phyloP scores from a whole-genome alignment of 2,797 vertebrate genomes.

The Centropyge bicolor region DNA sequence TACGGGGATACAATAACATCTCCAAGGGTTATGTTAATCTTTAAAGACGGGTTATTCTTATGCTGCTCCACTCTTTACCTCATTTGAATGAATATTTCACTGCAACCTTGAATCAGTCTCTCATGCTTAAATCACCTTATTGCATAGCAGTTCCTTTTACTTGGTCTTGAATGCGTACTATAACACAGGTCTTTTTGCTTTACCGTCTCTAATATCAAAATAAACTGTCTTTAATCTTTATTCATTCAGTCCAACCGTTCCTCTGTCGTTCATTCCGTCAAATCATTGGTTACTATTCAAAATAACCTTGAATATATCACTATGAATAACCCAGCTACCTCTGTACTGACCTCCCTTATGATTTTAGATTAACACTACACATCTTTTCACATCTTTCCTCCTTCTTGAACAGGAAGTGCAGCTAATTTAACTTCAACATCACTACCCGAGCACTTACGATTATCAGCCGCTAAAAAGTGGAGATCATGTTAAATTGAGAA shows the following conservation, averaged over 20 bases:
- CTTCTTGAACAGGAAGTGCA: slow-evolving; percentile 27
- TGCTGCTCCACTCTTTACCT: slow-evolving; percentile 77
- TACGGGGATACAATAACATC: slow-evolving; percentile 81
- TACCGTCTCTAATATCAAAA: slow-evolving; percentile 41
- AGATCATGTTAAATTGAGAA: slow-evolving; percentile 64
- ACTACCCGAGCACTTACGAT: slow-evolving; percentile 39
- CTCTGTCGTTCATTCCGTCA: slow-evolving; percentile 1
- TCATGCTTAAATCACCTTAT: slow-evolving; percentile 68
- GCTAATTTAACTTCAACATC: slow-evolving; percentile 56
- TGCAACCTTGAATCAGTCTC: slow-evolving; percentile 78
- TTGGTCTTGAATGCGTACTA: slow-evolving; percentile 19
- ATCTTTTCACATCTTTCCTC: slow-evolving; percentile 34
- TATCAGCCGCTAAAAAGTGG: slow-evolving; percentile 53
- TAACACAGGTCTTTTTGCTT: slow-evolving; percentile 22
- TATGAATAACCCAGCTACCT: slow-evolving; percentile 1
- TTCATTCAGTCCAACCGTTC: slow-evolving; percentile 27
- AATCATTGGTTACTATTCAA: slow-evolving; percentile 22
- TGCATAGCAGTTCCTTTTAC: slow-evolving; percentile 54
- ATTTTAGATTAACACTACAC: slow-evolving; percentile 45
- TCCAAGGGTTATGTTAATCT: slow-evolving; percentile 83
- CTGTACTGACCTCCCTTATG: slow-evolving; percentile 15
- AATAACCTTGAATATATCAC: slow-evolving; percentile 41
- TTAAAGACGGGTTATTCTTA: slow-evolving; percentile 82
- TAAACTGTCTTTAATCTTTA: slow-evolving; percentile 31
- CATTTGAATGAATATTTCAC: slow-evolving; percentile 83